phyloP scores from a whole-genome alignment of 2,113 vertebrate species.

The Chlorodrepanis virens region DNA sequence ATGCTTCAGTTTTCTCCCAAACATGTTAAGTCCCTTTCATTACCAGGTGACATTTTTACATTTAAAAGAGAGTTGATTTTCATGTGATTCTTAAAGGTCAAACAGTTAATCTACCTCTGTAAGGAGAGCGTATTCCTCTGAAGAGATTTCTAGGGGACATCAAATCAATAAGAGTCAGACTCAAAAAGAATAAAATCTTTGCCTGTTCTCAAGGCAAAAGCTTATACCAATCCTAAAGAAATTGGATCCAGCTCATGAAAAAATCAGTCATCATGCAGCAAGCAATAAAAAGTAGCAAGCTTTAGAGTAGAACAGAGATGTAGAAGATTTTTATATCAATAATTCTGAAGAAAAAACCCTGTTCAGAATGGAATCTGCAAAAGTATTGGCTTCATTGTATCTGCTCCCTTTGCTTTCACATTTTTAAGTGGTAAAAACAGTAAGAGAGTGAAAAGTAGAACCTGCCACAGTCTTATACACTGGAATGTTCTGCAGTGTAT shows the following conservation, averaged over 20 bases:
- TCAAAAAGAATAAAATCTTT: constrained; percentile 44
- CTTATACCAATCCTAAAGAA: neutral
- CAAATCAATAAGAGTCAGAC: constrained; percentile 49
- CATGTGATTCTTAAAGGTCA: constrained; percentile 56
- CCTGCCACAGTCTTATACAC: neutral
- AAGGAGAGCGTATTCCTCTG: constrained; percentile 33
- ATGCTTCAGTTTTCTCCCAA: constrained; percentile 28
- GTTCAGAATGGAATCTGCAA: neutral
- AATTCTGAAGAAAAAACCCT: neutral
- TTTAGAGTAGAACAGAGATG: neutral
- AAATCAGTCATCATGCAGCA: neutral
- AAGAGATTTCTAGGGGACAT: constrained; percentile 61
- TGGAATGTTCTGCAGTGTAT: neutral
- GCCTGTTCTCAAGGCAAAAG: constrained; percentile 20
- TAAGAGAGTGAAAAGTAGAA: neutral
- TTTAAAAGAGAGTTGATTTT: constrained; percentile 65
- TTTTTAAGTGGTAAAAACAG: neutral
- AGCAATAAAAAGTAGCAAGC: neutral
- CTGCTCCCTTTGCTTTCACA: neutral
- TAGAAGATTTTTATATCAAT: neutral
- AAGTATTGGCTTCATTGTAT: neutral
- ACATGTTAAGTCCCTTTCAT: constrained; percentile 58
- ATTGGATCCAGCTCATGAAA: neutral
- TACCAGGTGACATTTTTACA: constrained; percentile 53
- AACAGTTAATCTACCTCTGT: constrained; percentile 62